Conservation (phyloP, 2,797 vertebrate species). For the Menidia menidia region DNA sequence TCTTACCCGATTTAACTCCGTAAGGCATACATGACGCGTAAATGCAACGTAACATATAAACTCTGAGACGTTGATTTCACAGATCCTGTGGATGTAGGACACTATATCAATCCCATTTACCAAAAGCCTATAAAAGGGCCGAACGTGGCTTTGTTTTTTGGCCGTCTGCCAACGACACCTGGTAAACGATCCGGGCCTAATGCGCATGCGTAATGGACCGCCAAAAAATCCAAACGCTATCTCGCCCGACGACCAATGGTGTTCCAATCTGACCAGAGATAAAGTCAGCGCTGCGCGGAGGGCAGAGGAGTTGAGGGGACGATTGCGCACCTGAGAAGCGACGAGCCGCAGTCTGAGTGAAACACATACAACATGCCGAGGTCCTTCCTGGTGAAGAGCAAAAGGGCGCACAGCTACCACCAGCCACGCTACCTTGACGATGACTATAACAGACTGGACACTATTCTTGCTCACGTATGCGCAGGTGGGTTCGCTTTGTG, state of each 20-base stretch:
- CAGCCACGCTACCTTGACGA: slow-evolving; percentile 89
- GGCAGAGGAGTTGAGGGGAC: slow-evolving; percentile 42
- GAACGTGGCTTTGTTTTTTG: background rate
- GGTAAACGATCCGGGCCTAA: slow-evolving; percentile 77
- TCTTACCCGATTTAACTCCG: too few relatives aligned
- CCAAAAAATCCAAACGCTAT: slow-evolving; percentile 69
- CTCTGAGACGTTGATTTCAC: too few relatives aligned
- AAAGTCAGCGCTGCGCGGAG: slow-evolving; percentile 67
- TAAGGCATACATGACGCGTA: too few relatives aligned
- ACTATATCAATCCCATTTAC: slow-evolving; percentile 14
- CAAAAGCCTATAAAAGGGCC: slow-evolving; percentile 7
- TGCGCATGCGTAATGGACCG: slow-evolving; percentile 83
- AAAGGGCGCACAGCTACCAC: slow-evolving; percentile 98
- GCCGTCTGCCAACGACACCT: slow-evolving; percentile 80
- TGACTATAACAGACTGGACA: slow-evolving; percentile 83
- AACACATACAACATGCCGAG: slow-evolving; percentile 86
- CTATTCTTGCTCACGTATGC: slow-evolving; percentile 84
- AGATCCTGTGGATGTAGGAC: too few relatives aligned
- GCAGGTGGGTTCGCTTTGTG: slow-evolving; percentile 86
- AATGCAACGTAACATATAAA: too few relatives aligned
- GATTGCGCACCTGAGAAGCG: slow-evolving; percentile 38
- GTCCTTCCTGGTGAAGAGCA: slow-evolving; percentile 98
- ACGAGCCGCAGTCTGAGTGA: slow-evolving; percentile 16
- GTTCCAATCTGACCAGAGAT: slow-evolving; percentile 81
- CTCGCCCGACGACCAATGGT: slow-evolving; percentile 75